Evolutionary conservation across 2,797 vertebrate species (phyloP), one percentile per base, ranked within the genome.

Genomic region (Margarornis squamiger): DNA sequence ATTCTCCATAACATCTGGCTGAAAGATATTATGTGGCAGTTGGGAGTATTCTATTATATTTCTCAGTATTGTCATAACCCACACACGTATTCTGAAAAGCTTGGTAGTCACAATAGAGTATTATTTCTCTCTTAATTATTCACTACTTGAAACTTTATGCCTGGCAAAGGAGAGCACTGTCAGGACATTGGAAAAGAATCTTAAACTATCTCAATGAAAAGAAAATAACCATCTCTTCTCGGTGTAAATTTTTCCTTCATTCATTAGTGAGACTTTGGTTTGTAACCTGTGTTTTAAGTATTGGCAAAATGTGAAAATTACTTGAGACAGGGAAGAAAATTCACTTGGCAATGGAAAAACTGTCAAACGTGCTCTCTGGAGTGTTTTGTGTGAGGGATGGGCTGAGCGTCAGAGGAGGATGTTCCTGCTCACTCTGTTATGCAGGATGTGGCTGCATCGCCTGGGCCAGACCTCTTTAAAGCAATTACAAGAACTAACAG

Each of bases 351-450:
- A 38, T 91, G 59, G 66, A 84, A 88, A 91, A 95, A 52, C 21
- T 57, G 73, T 54, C 86, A 95, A 88, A 91, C 93, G 63, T 68
- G 30, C 48, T 91, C 12, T 5, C 48, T 82, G 62, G 90, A 91
- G 83, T 84, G 59, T 58, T 95, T 86, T 38, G 38, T 92, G 48
- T 90, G 91, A 71, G 38, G 92, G 96, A 96, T 97, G 95, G 97
- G 49, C 86, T 51, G 78, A 71, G 78, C 74, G 62, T 45, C 83
- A 84, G 90, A 72, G n/a, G 75, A 86, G 88, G 55, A 76, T 89
- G 66, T 54, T 93, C 92, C 97, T 85, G 85, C 88, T 95, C 92
- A 80, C 92, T 66, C 87, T 61, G 52, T 83, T 85, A 39, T 36
- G 57, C 43, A 91, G 36, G 57, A n/a, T 19, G 2, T 78, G 80